phyloP scores from a whole-genome alignment of 2,888 invertebrate genomes.

The Neoaliturus tenellus region DNA sequence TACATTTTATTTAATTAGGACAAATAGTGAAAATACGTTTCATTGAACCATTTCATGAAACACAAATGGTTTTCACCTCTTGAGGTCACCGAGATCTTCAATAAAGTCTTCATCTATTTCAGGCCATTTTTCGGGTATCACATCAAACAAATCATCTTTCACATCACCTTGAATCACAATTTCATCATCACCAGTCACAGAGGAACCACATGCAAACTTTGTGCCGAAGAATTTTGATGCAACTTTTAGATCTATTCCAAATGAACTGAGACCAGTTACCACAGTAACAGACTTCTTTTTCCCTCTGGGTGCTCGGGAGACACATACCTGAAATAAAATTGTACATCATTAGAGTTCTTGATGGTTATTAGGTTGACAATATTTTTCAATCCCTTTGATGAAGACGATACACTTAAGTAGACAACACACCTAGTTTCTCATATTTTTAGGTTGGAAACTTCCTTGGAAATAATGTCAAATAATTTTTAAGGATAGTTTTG shows the following conservation, averaged over 20 bases:
- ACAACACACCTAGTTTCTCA: too few species aligned
- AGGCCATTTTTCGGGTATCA: constrained; percentile 99
- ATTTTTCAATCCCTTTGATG: too few species aligned
- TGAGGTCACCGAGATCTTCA: constrained; percentile 94
- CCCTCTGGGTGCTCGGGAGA: constrained; percentile 94
- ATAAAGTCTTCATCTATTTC: constrained; percentile 96
- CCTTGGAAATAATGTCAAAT: too few species aligned
- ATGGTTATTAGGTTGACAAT: too few species aligned
- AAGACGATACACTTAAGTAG: too few species aligned
- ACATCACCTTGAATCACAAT: constrained; percentile 99
- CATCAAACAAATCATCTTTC: constrained; percentile 98
- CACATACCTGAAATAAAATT: constrained; percentile 70
- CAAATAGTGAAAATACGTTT: constrained; percentile 3
- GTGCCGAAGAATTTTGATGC: constrained; percentile 99
- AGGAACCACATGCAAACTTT: constrained; percentile 99
- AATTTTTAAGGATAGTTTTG: too few species aligned
- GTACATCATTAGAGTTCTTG: too few species aligned
- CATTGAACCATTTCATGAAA: not conserved
- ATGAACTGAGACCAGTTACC: constrained; percentile 95
- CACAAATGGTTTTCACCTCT: constrained; percentile 77
- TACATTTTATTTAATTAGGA: not conserved
- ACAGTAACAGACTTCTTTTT: constrained; percentile 99
- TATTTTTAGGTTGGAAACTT: too few species aligned
- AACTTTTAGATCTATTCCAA: constrained; percentile 98
- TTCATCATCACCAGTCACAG: constrained; percentile 99